Percentiles rank a stretch among this genome's conserved stretches.
Conservation (phyloP, 92 coral and sea anemone genomes). For the Actinernus sp. region DNA sequence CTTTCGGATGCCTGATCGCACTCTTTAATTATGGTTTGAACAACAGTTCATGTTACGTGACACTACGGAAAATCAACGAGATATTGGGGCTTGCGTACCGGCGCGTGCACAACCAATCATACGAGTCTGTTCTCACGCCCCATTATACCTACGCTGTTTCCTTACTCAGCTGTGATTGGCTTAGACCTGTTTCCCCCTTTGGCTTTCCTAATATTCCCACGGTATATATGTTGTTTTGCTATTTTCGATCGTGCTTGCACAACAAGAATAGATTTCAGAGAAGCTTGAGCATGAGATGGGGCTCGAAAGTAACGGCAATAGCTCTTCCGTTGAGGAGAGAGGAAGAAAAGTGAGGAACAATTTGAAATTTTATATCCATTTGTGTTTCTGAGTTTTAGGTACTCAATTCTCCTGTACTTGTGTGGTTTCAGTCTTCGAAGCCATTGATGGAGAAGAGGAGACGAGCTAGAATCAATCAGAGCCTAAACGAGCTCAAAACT, state of each 20-base stretch:
- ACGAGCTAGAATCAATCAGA: conserved; percentile 82
- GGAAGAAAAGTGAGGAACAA: conserved; percentile 52
- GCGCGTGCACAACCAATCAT: conserved; percentile 62
- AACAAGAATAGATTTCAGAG: neutral
- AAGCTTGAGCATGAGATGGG: too few species aligned
- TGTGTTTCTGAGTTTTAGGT: neutral
- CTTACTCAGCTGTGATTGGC: conserved; percentile 55
- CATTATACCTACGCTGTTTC: conserved; percentile 17
- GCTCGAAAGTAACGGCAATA: conserved; percentile 46
- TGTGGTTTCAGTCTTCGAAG: conserved; percentile 65
- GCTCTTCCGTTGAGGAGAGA: conserved; percentile 11
- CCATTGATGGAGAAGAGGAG: conserved; percentile 89
- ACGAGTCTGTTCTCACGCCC: conserved; percentile 63
- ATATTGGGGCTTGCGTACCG: neutral
- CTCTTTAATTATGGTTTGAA: neutral
- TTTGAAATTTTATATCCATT: neutral
- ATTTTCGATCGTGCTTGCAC: neutral
- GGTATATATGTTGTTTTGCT: conserved; percentile 12
- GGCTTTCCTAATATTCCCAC: conserved; percentile 78
- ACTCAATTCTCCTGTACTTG: neutral
- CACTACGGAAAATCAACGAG: neutral
- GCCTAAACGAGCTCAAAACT: conserved; percentile 82
- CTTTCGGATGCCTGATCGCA: conserved; percentile 12
- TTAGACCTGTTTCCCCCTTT: conserved; percentile 10
- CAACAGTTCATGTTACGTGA: neutral